A percentile compares a stretch with the other conserved stretches of the same genome.
phyloP scores from a whole-genome alignment of 2,113 vertebrate species.

The Azemiops feae region DNA sequence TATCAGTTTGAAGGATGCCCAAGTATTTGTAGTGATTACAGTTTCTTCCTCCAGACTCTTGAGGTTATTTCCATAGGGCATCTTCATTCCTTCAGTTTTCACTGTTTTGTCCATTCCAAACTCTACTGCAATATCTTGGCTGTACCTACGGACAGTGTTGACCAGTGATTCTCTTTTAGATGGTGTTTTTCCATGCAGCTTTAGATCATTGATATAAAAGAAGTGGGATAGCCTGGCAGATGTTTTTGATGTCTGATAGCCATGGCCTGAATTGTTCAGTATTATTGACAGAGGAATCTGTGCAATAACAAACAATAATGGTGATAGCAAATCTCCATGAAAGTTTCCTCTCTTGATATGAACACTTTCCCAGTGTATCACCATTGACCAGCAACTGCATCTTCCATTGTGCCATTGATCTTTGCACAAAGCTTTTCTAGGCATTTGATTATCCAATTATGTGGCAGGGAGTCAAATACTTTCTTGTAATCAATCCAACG shows the following conservation, averaged over 20 bases:
- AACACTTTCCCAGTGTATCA: not conserved
- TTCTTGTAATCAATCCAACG: not conserved
- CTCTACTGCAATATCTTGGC: not conserved
- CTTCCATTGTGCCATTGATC: not conserved
- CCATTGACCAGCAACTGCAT: not conserved
- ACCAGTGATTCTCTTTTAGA: not conserved
- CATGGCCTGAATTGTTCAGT: not conserved
- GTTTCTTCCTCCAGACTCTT: not conserved
- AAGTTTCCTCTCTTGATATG: not conserved
- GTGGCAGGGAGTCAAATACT: not conserved
- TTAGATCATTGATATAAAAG: not conserved
- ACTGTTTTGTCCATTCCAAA: not conserved
- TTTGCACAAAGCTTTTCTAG: not conserved
- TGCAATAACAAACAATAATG: not conserved
- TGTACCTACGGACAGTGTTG: not conserved
- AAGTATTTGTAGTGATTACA: not conserved
- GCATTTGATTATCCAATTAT: no score
- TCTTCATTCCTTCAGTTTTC: not conserved
- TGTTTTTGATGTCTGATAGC: not conserved
- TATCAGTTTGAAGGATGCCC: not conserved
- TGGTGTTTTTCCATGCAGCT: not conserved
- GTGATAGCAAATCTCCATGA: not conserved
- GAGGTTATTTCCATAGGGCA: not conserved
- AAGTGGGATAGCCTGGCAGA: not conserved
- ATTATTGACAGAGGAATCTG: not conserved